phyloP scores from a whole-genome alignment of 2,797 vertebrate species.

The Masticophis lateralis region DNA sequence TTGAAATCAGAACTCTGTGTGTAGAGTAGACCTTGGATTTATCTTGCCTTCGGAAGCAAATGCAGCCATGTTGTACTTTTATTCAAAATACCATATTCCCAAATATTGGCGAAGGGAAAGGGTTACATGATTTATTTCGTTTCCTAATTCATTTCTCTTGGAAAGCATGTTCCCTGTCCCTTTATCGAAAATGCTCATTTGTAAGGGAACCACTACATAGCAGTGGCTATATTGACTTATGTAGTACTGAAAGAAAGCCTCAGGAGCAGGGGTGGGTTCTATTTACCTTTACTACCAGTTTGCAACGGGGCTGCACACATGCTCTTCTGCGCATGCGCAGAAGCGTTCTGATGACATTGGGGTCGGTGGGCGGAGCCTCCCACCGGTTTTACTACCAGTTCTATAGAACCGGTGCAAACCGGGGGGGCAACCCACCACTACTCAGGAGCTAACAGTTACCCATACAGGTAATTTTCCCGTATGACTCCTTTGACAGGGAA shows the following conservation, averaged over 20 bases:
- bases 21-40: background rate
- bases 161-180: background rate
- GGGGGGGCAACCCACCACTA: too few species aligned
- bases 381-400: too few species aligned
- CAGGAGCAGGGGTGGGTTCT: too few species aligned
- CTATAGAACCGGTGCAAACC: too few species aligned
- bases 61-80: slow-evolving; percentile 11
- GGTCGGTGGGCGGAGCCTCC: too few species aligned
- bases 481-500: background rate
- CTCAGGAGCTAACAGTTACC: background rate
- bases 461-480: background rate
- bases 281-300: too few species aligned
- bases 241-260: too few species aligned
- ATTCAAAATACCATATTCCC: background rate
- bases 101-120: background rate
- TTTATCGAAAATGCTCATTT: background rate
- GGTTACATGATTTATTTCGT: background rate
- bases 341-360: too few species aligned
- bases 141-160: background rate
- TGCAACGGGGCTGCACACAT: too few species aligned
- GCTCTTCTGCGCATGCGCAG: too few species aligned
- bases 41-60: background rate
- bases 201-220: background rate
- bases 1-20: background rate
- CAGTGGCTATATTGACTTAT: background rate